Percentiles rank a stretch among this genome's conserved stretches.
phyloP scores from a whole-genome alignment of 2,888 invertebrate genomes.

The Oithona nana region DNA sequence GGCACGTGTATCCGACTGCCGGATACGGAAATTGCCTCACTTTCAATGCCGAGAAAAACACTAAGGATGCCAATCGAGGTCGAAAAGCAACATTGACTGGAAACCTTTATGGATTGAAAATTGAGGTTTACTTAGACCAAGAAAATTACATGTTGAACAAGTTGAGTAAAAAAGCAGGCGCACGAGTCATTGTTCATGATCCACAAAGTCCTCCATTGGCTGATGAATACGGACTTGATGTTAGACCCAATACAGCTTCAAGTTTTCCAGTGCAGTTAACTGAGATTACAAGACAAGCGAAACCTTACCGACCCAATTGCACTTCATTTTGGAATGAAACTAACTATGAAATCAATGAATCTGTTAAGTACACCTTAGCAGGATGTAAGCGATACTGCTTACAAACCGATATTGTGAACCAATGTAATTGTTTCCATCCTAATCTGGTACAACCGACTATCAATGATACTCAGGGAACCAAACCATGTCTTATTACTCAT shows the following conservation, averaged over 20 bases:
- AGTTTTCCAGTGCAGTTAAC: neutral
- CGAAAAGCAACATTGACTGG: neutral
- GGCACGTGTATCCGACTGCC: neutral
- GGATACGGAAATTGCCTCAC: slow-evolving; percentile 10
- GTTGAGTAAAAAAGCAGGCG: slow-evolving; percentile 6
- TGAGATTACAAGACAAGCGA: neutral
- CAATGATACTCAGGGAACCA: too few species aligned
- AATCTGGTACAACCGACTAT: neutral
- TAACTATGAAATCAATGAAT: neutral
- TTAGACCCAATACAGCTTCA: slow-evolving; percentile 3
- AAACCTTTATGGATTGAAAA: neutral
- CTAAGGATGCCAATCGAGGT: neutral
- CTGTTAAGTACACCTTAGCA: neutral
- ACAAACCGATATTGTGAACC: neutral
- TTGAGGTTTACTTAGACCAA: slow-evolving; percentile 6
- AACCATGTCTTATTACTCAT: neutral
- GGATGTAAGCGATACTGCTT: neutral
- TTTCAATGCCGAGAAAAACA: neutral
- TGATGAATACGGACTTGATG: slow-evolving; percentile 8
- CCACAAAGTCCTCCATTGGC: neutral
- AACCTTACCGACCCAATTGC: neutral
- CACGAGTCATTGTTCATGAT: slow-evolving; percentile 4
- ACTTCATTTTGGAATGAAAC: neutral
- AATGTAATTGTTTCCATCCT: neutral
- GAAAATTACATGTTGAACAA: slow-evolving; percentile 5